A percentile compares a stretch with the other conserved stretches of the same genome.
phyloP scores from a whole-genome alignment of 2,888 invertebrate species.

The Prionchulus punctatus region DNA sequence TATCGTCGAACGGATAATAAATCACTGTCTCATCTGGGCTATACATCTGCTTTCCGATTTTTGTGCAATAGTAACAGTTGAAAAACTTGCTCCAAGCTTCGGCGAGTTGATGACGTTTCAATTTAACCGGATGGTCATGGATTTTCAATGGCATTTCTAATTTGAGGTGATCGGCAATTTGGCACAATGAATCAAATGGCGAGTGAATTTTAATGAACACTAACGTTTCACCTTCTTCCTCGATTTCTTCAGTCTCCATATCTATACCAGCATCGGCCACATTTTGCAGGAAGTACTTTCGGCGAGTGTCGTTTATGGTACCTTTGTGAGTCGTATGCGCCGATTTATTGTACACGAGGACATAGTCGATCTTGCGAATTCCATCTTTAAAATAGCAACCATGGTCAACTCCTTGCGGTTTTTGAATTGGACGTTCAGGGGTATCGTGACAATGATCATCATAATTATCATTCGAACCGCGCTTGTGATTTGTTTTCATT shows the following conservation, averaged over 20 bases:
- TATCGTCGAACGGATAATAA: background rate
- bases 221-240: background rate
- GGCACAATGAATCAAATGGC: background rate
- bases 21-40: background rate
- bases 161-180: background rate
- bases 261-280: background rate
- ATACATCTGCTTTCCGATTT: background rate
- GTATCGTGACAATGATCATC: too few relatives aligned
- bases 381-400: too few relatives aligned
- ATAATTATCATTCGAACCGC: too few relatives aligned
- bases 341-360: background rate
- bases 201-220: slow-evolving; percentile 1
- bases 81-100: background rate
- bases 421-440: too few relatives aligned
- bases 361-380: background rate
- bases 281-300: background rate
- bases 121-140: background rate
- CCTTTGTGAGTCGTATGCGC: background rate
- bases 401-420: too few relatives aligned
- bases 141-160: slow-evolving; percentile 1
- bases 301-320: background rate
- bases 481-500: too few relatives aligned
- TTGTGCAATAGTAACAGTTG: background rate
- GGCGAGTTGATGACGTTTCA: background rate
- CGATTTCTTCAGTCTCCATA: background rate